Evolutionary conservation across 2,797 vertebrate species (phyloP).

Genomic region (Bradypodion pumilum): DNA sequence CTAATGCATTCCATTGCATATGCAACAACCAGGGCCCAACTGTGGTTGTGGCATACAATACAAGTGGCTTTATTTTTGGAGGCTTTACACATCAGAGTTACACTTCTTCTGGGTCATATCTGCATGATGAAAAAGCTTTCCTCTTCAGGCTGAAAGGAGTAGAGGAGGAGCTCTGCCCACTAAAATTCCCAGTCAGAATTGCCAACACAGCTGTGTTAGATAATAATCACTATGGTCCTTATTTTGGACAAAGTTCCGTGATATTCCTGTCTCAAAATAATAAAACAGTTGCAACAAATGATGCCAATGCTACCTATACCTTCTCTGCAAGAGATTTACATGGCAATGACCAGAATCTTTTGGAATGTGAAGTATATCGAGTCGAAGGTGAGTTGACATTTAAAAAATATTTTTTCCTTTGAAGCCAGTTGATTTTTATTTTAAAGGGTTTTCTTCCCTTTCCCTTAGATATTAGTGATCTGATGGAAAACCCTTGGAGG

Average conservation of each 20-base stretch:
- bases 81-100: slow-evolving; percentile 43
- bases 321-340: not conserved
- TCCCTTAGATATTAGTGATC: slow-evolving; percentile 15
- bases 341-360: slow-evolving; percentile 14
- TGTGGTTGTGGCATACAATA: slow-evolving; percentile 35
- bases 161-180: not conserved
- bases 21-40: slow-evolving; percentile 35
- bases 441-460: not conserved
- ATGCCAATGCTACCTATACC: slow-evolving; percentile 1
- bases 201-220: not conserved
- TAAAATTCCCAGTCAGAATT: slow-evolving; percentile 40
- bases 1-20: slow-evolving; percentile 20
- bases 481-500: slow-evolving; percentile 3
- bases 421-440: not conserved
- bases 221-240: slow-evolving; percentile 13
- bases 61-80: slow-evolving; percentile 45
- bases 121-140: slow-evolving; percentile 34
- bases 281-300: not conserved
- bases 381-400: slow-evolving; percentile 43
- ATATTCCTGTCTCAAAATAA: slow-evolving; percentile 2
- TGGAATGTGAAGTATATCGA: slow-evolving; percentile 30
- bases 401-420: accelerated
- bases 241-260: slow-evolving; percentile 40
- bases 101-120: slow-evolving; percentile 14
- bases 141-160: not conserved